Conservation (phyloP, 1,140 invertebrate genomes). For the Popillia japonica region DNA sequence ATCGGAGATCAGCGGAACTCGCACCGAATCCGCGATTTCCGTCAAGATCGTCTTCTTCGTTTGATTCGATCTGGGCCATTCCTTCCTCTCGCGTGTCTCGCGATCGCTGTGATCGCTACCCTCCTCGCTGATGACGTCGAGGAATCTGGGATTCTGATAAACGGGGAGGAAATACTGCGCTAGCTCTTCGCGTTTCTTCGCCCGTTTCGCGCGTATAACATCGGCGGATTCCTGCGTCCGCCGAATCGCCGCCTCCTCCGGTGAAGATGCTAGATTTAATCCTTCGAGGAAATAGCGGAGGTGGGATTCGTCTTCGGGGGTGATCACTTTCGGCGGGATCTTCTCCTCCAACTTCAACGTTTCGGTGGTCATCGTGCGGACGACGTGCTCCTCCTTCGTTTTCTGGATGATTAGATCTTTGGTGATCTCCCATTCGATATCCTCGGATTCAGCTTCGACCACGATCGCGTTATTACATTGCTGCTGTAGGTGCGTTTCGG, state of each 20-base stretch:
- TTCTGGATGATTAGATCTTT: neutral
- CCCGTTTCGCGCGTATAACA: slow-evolving; percentile 56
- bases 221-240: slow-evolving; percentile 46
- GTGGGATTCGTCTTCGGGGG: slow-evolving; percentile 62
- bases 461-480: neutral
- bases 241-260: slow-evolving; percentile 52
- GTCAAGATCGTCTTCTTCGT: neutral
- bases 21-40: slow-evolving; percentile 37
- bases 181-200: slow-evolving; percentile 66
- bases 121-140: slow-evolving; percentile 76
- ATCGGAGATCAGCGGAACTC: slow-evolving; percentile 39
- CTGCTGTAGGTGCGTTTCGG: slow-evolving; percentile 41
- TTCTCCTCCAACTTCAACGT: slow-evolving; percentile 23
- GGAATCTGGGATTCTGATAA: slow-evolving; percentile 65
- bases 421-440: neutral
- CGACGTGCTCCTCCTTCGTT: neutral
- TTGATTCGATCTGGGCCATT: no score
- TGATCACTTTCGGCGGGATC: slow-evolving; percentile 51
- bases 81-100: slow-evolving; percentile 44
- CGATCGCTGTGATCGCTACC: slow-evolving; percentile 65
- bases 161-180: slow-evolving; percentile 66
- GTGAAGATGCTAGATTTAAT: slow-evolving; percentile 64
- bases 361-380: neutral
- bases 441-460: neutral
- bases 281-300: slow-evolving; percentile 67